These are phyloP conservation scores for Clusia tigrina DNA, from an alignment of 2,888 invertebrate genomes.

Conservation along the genomic window DNA sequence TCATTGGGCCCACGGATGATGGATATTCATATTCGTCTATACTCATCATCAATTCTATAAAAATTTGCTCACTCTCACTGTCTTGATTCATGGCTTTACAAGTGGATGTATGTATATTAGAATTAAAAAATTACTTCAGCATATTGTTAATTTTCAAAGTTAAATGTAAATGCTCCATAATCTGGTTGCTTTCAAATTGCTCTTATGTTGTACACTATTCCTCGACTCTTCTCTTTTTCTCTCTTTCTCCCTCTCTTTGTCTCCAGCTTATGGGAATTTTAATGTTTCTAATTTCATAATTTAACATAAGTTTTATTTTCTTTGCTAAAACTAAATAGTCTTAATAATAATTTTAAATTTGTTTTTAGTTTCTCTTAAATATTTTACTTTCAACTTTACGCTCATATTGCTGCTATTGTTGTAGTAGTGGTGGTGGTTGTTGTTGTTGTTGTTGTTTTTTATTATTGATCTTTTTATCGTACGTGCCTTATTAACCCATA, in stretches of 20 bases:
- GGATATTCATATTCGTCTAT: no score
- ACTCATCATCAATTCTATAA: no score
- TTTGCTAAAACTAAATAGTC: slow-evolving; percentile 23
- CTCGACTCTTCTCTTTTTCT: slow-evolving; percentile 35
- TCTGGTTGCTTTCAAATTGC: slow-evolving; percentile 27
- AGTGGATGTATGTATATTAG: slow-evolving; percentile 16
- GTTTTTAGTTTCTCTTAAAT: slow-evolving; percentile 23
- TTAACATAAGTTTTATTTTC: slow-evolving; percentile 21
- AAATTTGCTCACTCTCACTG: slow-evolving; percentile 16
- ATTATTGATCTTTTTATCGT: slow-evolving; percentile 9
- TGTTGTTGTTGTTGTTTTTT: slow-evolving; percentile 1
- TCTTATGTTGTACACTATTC: slow-evolving; percentile 37
- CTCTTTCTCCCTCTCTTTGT: slow-evolving; percentile 29
- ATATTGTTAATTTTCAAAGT: no score
- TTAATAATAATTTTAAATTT: slow-evolving; percentile 1
- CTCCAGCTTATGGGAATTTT: slow-evolving; percentile 33
- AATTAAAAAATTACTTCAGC: slow-evolving; percentile 36
- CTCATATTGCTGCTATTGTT: slow-evolving; percentile 17
- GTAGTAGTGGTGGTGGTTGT: slow-evolving; percentile 22
- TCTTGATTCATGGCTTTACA: slow-evolving; percentile 20
- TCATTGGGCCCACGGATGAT: no score
- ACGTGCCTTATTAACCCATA: slow-evolving; percentile 32
- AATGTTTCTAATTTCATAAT: slow-evolving; percentile 18
- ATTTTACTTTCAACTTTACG: slow-evolving; percentile 23
- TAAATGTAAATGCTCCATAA: slow-evolving; percentile 25